Evolutionary conservation across 2,888 invertebrate genomes (phyloP), one percentile per base, ranked within the genome.

Genomic region (Acleris cristana): DNA sequence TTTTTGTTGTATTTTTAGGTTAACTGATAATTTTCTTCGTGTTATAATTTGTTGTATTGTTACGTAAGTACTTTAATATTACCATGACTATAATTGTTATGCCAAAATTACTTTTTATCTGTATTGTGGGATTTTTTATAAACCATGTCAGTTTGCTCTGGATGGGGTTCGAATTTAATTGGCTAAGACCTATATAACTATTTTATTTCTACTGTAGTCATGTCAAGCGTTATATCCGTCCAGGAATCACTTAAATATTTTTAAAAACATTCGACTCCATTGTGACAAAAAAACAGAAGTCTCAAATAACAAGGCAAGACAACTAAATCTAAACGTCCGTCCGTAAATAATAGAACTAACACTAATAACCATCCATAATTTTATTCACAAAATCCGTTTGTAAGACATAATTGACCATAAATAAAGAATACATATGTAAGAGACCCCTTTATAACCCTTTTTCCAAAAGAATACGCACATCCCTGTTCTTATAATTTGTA

Each of bases 401-500:
- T 79, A 77, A 80, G 85, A 87, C 87, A 88, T 92, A 92, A 92
- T 91, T 92, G 89, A 89, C 89, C 91, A 91, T 91, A 90, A 90
- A 92, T 91, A 90, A 90, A 82, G 79, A 88, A 86, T 85, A 90
- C 89, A 89, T 81, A 84, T 90, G 89, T 91, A 82, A 82, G 14
- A 58, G 40, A 80, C 82, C 84, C 81, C 72, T 21, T 56, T 83
- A 80, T 78, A 80, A 80, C 82, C 84, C 82, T 73, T 78, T 70
- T 69, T 74, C 73, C 74, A 75, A 73, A 78, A 79, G 73, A 71
- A 72, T 71, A 72, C 65, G 74, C 67, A 71, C 73, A 70, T 72
- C 66, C 70, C 66, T 67, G 65, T 72, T 62, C 48, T 40, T 34
- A 34, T 49, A 71, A 77, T 76, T 77, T 69, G 74, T 69, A 70